Percentiles rank a stretch among this genome's conserved stretches.
These are phyloP conservation scores for Saturnia pavonia DNA, from an alignment of 2,888 invertebrate genomes.

Conservation along the genomic window DNA sequence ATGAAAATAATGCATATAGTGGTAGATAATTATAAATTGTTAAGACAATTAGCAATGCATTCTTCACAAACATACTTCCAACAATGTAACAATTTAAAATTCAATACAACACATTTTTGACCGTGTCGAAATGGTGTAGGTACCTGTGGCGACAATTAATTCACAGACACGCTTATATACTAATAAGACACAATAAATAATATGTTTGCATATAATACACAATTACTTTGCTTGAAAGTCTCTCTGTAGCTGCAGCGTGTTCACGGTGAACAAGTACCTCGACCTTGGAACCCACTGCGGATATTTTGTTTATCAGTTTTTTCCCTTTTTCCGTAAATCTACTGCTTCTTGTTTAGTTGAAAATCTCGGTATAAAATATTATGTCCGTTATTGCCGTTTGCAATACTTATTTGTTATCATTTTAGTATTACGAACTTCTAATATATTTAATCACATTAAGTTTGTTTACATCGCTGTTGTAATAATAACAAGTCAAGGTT, in stretches of 20 bases:
- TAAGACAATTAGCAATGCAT: neutral
- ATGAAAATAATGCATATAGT: constrained; percentile 11
- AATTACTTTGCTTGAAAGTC: constrained; percentile 66
- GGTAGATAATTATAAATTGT: constrained; percentile 27
- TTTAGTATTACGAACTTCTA: neutral
- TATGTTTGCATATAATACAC: constrained; percentile 39
- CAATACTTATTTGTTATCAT: neutral
- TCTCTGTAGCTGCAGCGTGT: constrained; percentile 51
- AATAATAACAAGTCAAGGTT: too few relatives aligned
- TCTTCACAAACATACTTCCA: neutral
- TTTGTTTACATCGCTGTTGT: neutral
- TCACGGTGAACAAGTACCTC: constrained; percentile 71
- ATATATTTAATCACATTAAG: neutral
- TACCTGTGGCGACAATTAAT: constrained; percentile 1
- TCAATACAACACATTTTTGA: constrained; percentile 13
- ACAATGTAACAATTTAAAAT: neutral
- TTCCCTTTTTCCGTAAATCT: constrained; percentile 69
- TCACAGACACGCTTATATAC: neutral
- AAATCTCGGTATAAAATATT: constrained; percentile 30
- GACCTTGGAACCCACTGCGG: constrained; percentile 71
- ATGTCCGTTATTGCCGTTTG: constrained; percentile 20
- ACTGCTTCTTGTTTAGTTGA: constrained; percentile 43
- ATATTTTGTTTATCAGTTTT: constrained; percentile 68
- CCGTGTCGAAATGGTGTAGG: neutral
- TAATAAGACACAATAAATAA: constrained; percentile 38